These are phyloP conservation scores for Apomyelois bistriatella DNA, from an alignment of 2,888 invertebrate species.

Conservation along the genomic window DNA sequence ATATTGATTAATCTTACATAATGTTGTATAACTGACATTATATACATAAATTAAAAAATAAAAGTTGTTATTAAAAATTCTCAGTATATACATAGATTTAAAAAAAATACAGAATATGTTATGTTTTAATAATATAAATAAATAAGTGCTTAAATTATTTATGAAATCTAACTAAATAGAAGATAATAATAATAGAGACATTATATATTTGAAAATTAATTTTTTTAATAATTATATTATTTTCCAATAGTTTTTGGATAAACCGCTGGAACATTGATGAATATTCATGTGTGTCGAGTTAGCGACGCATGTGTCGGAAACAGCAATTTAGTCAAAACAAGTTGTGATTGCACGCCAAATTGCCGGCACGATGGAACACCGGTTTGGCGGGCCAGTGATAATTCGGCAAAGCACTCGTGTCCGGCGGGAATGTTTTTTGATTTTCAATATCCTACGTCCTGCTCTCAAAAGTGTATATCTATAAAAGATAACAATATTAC, in stretches of 20 bases:
- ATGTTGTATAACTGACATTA: too few relatives aligned
- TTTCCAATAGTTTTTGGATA: not conserved
- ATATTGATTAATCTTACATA: too few relatives aligned
- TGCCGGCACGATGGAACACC: constrained; percentile 28
- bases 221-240: not conserved
- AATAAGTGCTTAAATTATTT: too few relatives aligned
- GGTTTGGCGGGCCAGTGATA: constrained; percentile 31
- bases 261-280: not conserved
- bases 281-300: constrained; percentile 20
- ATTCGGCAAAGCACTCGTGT: constrained; percentile 13
- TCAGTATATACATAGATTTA: too few relatives aligned
- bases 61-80: too few relatives aligned
- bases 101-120: too few relatives aligned
- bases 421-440: not conserved
- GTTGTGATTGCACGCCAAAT: constrained; percentile 36
- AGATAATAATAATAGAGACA: too few relatives aligned
- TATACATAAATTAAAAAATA: too few relatives aligned
- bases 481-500: too few relatives aligned
- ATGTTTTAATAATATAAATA: too few relatives aligned
- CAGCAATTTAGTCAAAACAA: constrained; percentile 38
- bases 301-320: constrained; percentile 28
- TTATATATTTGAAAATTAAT: not conserved
- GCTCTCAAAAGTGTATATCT: too few relatives aligned
- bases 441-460: not conserved
- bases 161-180: too few relatives aligned